phyloP scores from a whole-genome alignment of 2,113 vertebrate species.

The Sander lucioperca region DNA sequence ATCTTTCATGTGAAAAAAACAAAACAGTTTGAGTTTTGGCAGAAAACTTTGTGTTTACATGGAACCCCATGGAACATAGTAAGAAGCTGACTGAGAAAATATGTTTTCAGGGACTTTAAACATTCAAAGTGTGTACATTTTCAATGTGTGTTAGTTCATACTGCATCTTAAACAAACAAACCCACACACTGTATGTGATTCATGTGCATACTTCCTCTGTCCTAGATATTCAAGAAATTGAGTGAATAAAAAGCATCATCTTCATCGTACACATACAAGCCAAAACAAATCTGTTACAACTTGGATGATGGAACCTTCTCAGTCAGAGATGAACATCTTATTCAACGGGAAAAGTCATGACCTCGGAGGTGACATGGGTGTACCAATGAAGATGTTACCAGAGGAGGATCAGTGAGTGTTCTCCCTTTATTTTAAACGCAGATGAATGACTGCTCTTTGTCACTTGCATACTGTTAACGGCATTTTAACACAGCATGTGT shows the following conservation, averaged over 20 bases:
- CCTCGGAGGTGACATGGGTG: constrained; percentile 66
- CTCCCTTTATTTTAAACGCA: not conserved
- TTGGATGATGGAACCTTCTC: constrained; percentile 77
- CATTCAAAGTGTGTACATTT: not conserved
- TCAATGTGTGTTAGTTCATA: no score
- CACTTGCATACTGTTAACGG: not conserved
- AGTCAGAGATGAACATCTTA: constrained; percentile 85
- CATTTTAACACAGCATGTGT: constrained; percentile 58
- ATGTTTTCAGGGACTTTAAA: not conserved
- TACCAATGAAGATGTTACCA: constrained; percentile 77
- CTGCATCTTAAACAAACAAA: not conserved
- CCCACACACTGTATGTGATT: not conserved
- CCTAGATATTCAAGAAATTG: constrained; percentile 39
- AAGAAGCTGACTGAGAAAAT: not conserved
- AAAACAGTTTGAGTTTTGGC: not conserved
- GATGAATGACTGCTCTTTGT: constrained; percentile 5
- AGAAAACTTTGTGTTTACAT: not conserved
- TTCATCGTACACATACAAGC: constrained; percentile 2
- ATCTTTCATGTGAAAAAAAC: no score
- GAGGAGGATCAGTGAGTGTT: constrained; percentile 85
- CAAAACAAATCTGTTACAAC: constrained; percentile 20
- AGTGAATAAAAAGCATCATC: constrained; percentile 27
- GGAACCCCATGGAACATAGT: not conserved
- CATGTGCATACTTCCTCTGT: not conserved
- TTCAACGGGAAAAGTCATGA: constrained; percentile 82